phyloP scores from a whole-genome alignment of 1,140 invertebrate species.

The Aphelenchoides avenae region DNA sequence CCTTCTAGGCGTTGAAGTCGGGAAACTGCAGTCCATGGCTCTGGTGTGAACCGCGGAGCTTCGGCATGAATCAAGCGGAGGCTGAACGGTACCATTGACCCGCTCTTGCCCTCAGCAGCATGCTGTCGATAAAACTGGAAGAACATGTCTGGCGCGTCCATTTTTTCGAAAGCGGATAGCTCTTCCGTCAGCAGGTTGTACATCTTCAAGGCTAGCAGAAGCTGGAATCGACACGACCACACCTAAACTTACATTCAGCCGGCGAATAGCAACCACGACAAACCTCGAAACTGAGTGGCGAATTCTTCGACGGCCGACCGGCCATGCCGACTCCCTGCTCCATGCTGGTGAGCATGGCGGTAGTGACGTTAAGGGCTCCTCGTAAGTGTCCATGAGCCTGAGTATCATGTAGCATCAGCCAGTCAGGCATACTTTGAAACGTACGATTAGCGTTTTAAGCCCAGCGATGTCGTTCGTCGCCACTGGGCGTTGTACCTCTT shows the following conservation, averaged over 20 bases:
- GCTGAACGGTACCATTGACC: background rate
- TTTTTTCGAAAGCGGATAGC: constrained; percentile 43
- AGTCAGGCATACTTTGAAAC: too few relatives aligned
- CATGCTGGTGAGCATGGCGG: constrained; percentile 14
- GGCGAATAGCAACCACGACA: background rate
- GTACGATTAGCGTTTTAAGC: too few relatives aligned
- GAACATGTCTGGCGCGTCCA: constrained; percentile 49
- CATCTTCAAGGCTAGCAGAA: constrained; percentile 42
- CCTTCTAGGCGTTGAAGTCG: too few relatives aligned
- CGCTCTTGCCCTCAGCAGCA: background rate
- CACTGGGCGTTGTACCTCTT: too few relatives aligned
- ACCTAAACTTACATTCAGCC: constrained; percentile 24
- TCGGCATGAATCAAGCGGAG: too few relatives aligned
- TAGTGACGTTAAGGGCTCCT: constrained; percentile 22
- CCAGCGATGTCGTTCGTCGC: too few relatives aligned
- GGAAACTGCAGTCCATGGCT: too few relatives aligned
- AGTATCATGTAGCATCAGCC: too few relatives aligned
- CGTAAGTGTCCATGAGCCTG: too few relatives aligned
- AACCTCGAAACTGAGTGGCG: constrained; percentile 18
- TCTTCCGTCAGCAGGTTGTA: constrained; percentile 42
- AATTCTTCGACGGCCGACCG: constrained; percentile 22
- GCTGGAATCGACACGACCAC: constrained; percentile 49
- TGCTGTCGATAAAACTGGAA: constrained; percentile 37
- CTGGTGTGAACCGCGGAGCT: too few relatives aligned
- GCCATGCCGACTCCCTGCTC: constrained; percentile 15